These are phyloP conservation scores for Mixornis gularis DNA, from an alignment of 2,113 vertebrate species.

Conservation along the genomic window DNA sequence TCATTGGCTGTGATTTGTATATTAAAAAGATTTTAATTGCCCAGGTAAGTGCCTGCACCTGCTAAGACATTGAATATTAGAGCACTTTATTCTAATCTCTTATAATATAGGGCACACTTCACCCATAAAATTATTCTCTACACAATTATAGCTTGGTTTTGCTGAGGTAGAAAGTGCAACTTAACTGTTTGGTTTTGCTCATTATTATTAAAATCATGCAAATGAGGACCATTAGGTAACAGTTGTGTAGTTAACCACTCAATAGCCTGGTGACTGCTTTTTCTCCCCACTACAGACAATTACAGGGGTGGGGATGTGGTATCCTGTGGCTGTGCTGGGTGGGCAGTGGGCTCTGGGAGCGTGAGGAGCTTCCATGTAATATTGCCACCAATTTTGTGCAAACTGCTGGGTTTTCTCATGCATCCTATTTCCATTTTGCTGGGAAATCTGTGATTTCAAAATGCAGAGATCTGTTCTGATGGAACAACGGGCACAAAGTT, in stretches of 20 bases:
- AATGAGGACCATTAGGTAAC: conserved; percentile 69
- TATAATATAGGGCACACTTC: conserved; percentile 78
- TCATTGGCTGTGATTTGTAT: conserved; percentile 77
- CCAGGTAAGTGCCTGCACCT: conserved; percentile 82
- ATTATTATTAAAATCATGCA: conserved; percentile 78
- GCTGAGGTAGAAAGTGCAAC: conserved; percentile 78
- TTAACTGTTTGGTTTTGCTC: conserved; percentile 73
- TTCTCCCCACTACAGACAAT: neutral
- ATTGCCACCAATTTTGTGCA: neutral
- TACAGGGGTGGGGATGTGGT: neutral
- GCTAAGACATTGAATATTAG: conserved; percentile 77
- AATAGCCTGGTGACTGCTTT: conserved; percentile 38
- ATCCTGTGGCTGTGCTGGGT: neutral
- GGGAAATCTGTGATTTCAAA: conserved; percentile 2
- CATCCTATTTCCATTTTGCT: neutral
- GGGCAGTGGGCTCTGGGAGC: neutral
- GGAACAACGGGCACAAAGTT: conserved; percentile 3
- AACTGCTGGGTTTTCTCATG: neutral
- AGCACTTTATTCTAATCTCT: conserved; percentile 79
- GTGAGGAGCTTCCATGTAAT: rapidly evolving
- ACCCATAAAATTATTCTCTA: conserved; percentile 79
- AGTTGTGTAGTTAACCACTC: conserved; percentile 64
- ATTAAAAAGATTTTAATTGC: conserved; percentile 83
- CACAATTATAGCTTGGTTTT: conserved; percentile 75
- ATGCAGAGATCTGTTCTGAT: neutral